Base-by-base conservation (phyloP, 2,888 invertebrate genomes). In the Cantharis rufa region DNA sequence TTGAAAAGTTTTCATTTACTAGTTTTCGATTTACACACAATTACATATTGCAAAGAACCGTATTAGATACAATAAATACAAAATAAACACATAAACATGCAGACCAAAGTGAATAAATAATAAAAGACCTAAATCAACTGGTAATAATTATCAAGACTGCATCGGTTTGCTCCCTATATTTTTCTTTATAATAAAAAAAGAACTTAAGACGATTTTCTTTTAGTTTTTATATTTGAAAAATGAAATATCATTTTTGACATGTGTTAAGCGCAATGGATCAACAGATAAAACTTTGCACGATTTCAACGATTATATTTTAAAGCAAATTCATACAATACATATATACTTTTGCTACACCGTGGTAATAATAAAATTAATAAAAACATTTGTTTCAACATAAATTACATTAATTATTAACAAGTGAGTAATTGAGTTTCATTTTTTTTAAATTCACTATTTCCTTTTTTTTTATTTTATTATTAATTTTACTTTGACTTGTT, bases 321-420 rank as follows among this genome's bases (percentile, higher is more conserved):
- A 77, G 77, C 77, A 77, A 77, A 70, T 77, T 32, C 68, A 77
- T 77, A 77, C 77, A 69, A 32, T 69, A 69, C 69, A 69, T 69
- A 78, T 74, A 62, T 74, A 77, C 48, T 75, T 72, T 73, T 71
- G 75, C 78, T 78, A 78, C 76, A 78, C 78, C 75, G 76, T 78
- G 73, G 76, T 73, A 73, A 76, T 76, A 78, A 78, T 78, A 75
- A 78, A 75, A 78, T 75, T 78, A 78, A 21, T 78, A 78, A 78
- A 78, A 78, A 78, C 78, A 78, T 75, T 15, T 70, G 24, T 77
- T 79, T 79, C 79, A 81, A 79, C 79, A 80, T 78, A 80, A 80
- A 80, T 80, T 80, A 81, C 78, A 80, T 76, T 79, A 79, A 73
- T 76, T 78, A 79, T 80, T 81, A 81, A 81, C 80, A 81, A 80